phyloP scores from a whole-genome alignment of 2,888 invertebrate genomes.

The Amaurobius ferox region DNA sequence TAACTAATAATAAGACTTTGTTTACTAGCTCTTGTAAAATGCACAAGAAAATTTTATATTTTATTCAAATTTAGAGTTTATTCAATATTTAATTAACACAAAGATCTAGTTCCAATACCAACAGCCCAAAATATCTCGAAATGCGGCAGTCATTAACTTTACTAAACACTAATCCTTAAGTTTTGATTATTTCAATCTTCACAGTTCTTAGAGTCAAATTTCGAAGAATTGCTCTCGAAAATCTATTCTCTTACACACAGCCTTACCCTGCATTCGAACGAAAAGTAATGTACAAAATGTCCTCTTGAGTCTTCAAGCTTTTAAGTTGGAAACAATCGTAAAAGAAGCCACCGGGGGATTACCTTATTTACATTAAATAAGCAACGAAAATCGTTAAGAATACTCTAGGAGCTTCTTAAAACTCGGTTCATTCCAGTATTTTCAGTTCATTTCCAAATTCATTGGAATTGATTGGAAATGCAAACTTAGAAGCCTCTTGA shows the following conservation, averaged over 20 bases:
- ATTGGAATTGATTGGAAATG: constrained; percentile 5
- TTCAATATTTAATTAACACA: no score
- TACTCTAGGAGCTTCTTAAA: background rate
- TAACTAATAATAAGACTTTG: no score
- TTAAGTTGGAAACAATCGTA: background rate
- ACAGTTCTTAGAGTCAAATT: background rate
- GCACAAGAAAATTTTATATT: no score
- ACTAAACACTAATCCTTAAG: no score
- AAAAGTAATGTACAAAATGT: background rate
- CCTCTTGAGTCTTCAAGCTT: background rate
- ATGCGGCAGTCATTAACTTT: no score
- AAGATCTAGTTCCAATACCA: no score
- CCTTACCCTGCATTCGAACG: background rate
- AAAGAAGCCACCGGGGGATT: background rate
- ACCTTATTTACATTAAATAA: constrained; percentile 1
- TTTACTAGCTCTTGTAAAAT: no score
- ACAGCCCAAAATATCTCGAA: no score
- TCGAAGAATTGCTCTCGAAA: background rate
- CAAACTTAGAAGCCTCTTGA: background rate
- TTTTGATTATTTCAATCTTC: no score
- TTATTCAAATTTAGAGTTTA: no score
- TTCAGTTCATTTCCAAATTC: background rate
- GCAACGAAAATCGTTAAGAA: background rate
- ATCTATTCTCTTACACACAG: background rate
- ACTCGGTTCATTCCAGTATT: background rate